Base-by-base conservation (phyloP, 2,113 vertebrate species). In the Suricata suricatta region DNA sequence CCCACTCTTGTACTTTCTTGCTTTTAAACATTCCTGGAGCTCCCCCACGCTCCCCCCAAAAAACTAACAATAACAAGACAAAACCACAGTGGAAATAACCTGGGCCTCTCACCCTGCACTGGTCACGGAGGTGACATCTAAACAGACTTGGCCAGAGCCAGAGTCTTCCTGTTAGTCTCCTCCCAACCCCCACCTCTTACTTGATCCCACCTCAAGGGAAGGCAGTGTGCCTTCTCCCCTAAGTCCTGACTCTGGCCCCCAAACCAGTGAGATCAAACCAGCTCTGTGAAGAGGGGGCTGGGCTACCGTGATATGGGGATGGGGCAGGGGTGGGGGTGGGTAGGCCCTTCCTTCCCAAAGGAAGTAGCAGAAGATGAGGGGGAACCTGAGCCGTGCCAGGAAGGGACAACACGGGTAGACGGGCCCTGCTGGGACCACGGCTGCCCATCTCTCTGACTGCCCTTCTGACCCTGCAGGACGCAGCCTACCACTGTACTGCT, bases 401-500 rank as follows among this genome's bases (percentile, higher is more conserved):
- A 2, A 7, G 35, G 85, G 23, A 35, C 7, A 3, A 31, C 27
- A 0, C 1, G 64, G 23, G 31, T 3, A 13, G n/a, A 23, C 7
- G 10, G 54, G 44, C 8, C 64, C n/a, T 38, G 19, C 60, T 25
- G 17, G 47, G 63, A 15, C n/a, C 69, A 5, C 82, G 25, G 52
- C 41, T 27, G 25, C 38, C 4, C 38, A 7, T 12, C 35, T 33
- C 19, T 35, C 68, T 97, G 50, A 93, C 6, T 11, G 14, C 44
- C 38, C 66, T 29, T 16, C 90, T 76, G 77, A 33, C 80, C 66
- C 63, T 33, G 0, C 94, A 99, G 99, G 99, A 99, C 0, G 98
- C 92, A 2, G 97, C 82, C 8, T 99, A 98, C 95, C 99, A 99
- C 95, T 99, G 98, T 23, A 54, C 98, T 4, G 99, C 99, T 0